Evolutionary conservation across 2,888 invertebrate genomes (phyloP), one percentile per base, ranked within the genome.

Genomic region (Leptopilina drosophilae): DNA sequence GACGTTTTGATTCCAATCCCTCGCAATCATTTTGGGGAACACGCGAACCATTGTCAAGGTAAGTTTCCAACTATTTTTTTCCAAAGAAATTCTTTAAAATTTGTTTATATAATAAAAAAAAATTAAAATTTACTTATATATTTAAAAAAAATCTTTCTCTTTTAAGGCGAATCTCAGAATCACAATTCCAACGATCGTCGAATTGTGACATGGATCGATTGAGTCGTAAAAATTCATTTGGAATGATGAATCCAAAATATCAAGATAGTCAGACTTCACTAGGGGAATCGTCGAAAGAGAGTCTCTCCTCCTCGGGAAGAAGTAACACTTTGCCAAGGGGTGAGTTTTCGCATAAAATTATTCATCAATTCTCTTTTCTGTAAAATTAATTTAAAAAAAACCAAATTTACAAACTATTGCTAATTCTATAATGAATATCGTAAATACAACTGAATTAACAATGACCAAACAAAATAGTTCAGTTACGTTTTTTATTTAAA

Each of bases 11-110:
- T 26, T 87, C 89, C 1, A 90, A 90, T 42, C 86, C 92, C 42
- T 85, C 90, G 7, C 90, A 91, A 85, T 85, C 89, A n/a, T 92
- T 94, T 86, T 93, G 93, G 92, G 92, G 92, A 62, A 86, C 92
- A 9, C 92, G 93, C 85, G 93, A 93, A 81, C 93, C 93, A 1
- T 82, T 92, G 59, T 91, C 93, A 80, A 93, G 93, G 93, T 82
- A 80, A 5, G 7, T n/a, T n/a, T 59, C 8, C n/a, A 15, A 62
- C 1, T 15, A 20, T 20, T 62, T 62, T 20, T 62, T 20, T 62
- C 9, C 2, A 59, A 59, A 59, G n/a, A 62, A 15, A 20, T 62
- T 62, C 20, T 15, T 15, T 15, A 8, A 15, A 9, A 62, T 62
- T 62, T 20, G 20, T 20, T n/a, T n/a, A n/a, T n/a, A n/a, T n/a